A percentile compares a stretch with the other conserved stretches of the same genome.
Conservation (phyloP, 2,113 vertebrate species). For the Acrocephalus arundinaceus region DNA sequence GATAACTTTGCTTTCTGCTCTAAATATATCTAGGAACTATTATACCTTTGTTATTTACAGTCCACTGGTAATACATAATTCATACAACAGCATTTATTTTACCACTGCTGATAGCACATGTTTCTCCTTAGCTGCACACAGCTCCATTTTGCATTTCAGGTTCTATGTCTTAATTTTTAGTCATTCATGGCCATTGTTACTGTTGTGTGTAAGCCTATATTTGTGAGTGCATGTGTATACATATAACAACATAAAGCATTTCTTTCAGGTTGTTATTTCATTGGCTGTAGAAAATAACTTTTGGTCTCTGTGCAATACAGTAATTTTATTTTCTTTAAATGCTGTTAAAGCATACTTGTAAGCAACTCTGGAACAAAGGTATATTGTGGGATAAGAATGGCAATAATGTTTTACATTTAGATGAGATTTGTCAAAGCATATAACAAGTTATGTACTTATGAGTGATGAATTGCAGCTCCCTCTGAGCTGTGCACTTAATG, state of each 20-base stretch:
- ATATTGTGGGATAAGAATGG: neutral
- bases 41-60: constrained; percentile 20
- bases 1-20: constrained; percentile 17
- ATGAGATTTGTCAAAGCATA: neutral
- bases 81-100: neutral
- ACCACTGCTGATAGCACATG: neutral
- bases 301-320: neutral
- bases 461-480: neutral
- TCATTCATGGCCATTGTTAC: neutral
- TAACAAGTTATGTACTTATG: neutral
- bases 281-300: neutral
- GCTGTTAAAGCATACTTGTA: neutral
- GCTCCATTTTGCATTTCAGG: neutral
- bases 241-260: neutral
- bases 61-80: neutral
- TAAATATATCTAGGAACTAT: neutral
- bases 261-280: neutral
- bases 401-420: neutral
- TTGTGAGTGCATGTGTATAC: neutral
- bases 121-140: neutral
- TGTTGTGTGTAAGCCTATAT: neutral
- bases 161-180: neutral
- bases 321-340: neutral
- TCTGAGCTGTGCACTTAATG: neutral
- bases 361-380: neutral